A percentile compares a stretch with the other conserved stretches of the same genome.
Conservation (phyloP, 2,888 invertebrate species). For the Germaria angustata region DNA sequence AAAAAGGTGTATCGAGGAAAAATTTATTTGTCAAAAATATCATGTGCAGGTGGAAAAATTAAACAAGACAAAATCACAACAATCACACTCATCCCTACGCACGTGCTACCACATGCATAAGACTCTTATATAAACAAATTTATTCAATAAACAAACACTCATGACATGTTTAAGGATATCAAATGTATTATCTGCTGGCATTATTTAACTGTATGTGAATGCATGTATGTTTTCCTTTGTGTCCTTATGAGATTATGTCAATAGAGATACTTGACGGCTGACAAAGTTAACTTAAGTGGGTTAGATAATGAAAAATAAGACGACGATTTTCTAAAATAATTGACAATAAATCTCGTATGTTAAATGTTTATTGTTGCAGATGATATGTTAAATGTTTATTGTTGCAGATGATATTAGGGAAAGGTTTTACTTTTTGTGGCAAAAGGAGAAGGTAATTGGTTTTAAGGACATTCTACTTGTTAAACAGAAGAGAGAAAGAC, state of each 20-base stretch:
- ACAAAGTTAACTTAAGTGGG: not conserved
- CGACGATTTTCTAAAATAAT: slow-evolving; percentile 33
- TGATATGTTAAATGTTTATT: no score
- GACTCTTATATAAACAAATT: not conserved
- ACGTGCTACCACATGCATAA: not conserved
- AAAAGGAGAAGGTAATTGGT: not conserved
- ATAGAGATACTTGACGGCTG: slow-evolving; percentile 29
- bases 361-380: slow-evolving; percentile 4
- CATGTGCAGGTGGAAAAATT: slow-evolving; percentile 32
- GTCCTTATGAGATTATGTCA: slow-evolving; percentile 13
- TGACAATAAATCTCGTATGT: slow-evolving; percentile 15
- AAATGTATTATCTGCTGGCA: not conserved
- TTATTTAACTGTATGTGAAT: not conserved
- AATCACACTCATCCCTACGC: not conserved
- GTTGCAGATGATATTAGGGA: no score
- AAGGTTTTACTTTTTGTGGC: not conserved
- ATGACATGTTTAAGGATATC: not conserved
- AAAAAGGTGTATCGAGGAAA: no score
- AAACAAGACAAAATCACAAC: slow-evolving; percentile 12
- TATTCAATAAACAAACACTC: slow-evolving; percentile 12
- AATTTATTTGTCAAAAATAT: slow-evolving; percentile 19
- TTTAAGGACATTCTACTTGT: not conserved
- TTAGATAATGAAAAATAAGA: slow-evolving; percentile 20
- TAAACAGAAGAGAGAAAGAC: no score
- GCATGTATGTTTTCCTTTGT: not conserved